Conservation (phyloP, 2,797 vertebrate genomes). For the Darevskia nairensis region DNA sequence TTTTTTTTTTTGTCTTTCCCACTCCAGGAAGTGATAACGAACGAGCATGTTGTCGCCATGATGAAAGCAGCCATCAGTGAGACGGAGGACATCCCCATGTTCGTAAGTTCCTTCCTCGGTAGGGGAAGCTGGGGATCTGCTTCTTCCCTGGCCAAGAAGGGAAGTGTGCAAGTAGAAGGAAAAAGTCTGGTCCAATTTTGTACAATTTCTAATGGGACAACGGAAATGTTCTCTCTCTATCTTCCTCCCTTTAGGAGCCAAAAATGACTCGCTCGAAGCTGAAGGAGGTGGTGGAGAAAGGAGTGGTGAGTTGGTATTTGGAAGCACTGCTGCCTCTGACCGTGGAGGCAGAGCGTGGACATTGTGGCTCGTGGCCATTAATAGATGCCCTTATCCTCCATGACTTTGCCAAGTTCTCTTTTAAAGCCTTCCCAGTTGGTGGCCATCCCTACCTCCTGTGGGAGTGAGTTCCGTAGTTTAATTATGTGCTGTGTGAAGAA, state of each 20-base stretch:
- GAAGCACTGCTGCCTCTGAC: too few species aligned
- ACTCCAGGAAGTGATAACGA: constrained; percentile 93
- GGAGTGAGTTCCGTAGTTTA: too few species aligned
- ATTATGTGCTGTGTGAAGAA: too few species aligned
- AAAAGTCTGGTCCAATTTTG: too few species aligned
- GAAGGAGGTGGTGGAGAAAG: constrained; percentile 91
- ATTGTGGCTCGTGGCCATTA: too few species aligned
- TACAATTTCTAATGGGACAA: not conserved
- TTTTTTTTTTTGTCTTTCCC: not conserved
- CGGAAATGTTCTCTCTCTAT: not conserved
- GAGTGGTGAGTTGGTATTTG: constrained; percentile 81
- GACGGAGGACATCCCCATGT: constrained; percentile 89
- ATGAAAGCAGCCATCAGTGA: constrained; percentile 96
- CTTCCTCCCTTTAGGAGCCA: constrained; percentile 83
- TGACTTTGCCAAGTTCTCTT: too few species aligned
- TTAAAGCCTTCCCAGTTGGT: too few species aligned
- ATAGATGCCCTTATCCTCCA: too few species aligned
- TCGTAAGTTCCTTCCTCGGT: constrained; percentile 83
- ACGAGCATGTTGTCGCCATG: constrained; percentile 95
- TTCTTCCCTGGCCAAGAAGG: too few species aligned
- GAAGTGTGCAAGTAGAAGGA: too few species aligned
- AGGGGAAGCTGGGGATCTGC: not conserved
- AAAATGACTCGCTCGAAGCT: constrained; percentile 97
- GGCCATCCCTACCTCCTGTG: too few species aligned
- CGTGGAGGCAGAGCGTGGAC: too few species aligned